phyloP scores from a whole-genome alignment of 2,888 invertebrate species.

The Linyphia triangularis region DNA sequence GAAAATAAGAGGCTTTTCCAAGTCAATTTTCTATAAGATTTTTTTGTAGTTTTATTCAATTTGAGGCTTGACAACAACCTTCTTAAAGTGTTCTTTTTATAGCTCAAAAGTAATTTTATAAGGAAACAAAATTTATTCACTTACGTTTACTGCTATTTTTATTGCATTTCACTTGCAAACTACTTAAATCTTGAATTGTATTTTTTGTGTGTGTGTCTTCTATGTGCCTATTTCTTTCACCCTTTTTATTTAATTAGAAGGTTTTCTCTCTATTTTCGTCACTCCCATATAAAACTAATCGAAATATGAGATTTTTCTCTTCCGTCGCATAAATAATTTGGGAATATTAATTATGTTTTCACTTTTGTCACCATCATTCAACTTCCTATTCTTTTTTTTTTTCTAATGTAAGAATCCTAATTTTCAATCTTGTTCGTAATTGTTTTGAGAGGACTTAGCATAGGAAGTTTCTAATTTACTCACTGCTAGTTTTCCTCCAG shows the following conservation, averaged over 20 bases:
- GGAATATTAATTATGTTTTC: neutral
- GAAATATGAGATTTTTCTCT: neutral
- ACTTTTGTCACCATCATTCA: neutral
- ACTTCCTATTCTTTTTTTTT: neutral
- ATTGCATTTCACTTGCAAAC: too few relatives aligned
- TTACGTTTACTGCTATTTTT: too few relatives aligned
- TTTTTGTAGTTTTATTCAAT: neutral
- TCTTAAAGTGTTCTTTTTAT: too few relatives aligned
- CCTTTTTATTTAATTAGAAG: too few relatives aligned
- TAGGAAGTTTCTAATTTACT: neutral
- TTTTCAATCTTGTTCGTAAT: neutral
- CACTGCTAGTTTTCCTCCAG: neutral
- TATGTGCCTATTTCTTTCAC: too few relatives aligned
- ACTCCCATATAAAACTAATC: neutral
- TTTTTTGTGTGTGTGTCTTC: too few relatives aligned
- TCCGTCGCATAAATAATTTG: neutral
- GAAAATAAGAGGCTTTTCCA: too few relatives aligned
- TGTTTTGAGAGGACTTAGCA: neutral
- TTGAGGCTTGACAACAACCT: too few relatives aligned
- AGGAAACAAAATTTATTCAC: too few relatives aligned
- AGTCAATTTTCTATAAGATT: neutral
- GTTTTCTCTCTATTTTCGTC: neutral
- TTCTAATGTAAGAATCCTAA: neutral
- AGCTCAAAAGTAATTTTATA: too few relatives aligned
- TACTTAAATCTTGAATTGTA: too few relatives aligned